Evolutionary conservation across 1,140 invertebrate species (phyloP).

Genomic region (Neodiprion pinetum): DNA sequence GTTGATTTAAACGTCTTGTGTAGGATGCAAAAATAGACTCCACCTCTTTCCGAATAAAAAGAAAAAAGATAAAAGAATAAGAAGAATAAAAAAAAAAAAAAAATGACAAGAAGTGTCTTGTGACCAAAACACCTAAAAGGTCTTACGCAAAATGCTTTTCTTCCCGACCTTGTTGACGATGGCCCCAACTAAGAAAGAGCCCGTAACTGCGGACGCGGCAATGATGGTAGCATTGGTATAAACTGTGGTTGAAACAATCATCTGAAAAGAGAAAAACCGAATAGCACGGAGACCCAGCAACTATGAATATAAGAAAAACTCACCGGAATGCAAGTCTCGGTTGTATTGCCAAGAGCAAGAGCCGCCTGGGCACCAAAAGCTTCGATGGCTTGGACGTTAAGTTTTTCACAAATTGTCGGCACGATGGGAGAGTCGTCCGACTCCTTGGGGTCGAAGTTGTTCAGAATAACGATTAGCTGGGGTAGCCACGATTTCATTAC

Average conservation of each 20-base stretch:
- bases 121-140: neutral
- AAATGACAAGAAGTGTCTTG: constrained; percentile 5
- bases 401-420: constrained; percentile 55
- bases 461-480: constrained; percentile 56
- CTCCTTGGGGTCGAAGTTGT: constrained; percentile 49
- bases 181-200: constrained; percentile 43
- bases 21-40: no score
- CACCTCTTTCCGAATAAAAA: constrained; percentile 20
- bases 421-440: constrained; percentile 28
- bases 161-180: constrained; percentile 39
- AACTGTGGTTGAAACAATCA: constrained; percentile 40
- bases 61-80: constrained; percentile 5
- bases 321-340: constrained; percentile 32
- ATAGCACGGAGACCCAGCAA: constrained; percentile 5
- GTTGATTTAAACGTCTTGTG: no score
- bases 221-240: constrained; percentile 56
- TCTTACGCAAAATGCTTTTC: constrained; percentile 48
- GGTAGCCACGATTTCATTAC: constrained; percentile 59
- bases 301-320: constrained; percentile 10
- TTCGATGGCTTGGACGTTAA: constrained; percentile 30
- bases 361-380: constrained; percentile 20
- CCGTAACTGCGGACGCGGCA: constrained; percentile 43
- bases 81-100: neutral
- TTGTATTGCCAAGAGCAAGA: constrained; percentile 25
- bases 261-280: constrained; percentile 41